phyloP scores from a whole-genome alignment of 1,140 invertebrate genomes.

The Gonioctena quinquepunctata region DNA sequence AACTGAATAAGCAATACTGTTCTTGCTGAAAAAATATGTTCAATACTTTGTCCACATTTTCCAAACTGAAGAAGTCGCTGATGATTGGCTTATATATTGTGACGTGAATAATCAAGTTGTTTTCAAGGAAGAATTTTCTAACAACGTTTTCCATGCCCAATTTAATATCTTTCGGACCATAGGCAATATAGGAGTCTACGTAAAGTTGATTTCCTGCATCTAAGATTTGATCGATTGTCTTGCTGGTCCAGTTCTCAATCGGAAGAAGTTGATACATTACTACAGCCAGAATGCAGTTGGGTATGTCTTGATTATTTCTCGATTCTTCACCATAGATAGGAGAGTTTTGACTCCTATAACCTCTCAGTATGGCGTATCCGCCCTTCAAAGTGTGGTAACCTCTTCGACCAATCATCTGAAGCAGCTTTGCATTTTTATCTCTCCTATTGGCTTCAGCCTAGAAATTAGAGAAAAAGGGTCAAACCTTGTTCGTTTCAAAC shows the following conservation, averaged over 20 bases:
- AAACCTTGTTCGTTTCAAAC: too few species aligned
- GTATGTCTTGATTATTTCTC: slow-evolving; percentile 41
- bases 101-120: slow-evolving; percentile 33
- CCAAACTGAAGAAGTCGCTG: slow-evolving; percentile 26
- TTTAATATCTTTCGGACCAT: slow-evolving; percentile 41
- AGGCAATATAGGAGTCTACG: slow-evolving; percentile 50
- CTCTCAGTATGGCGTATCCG: slow-evolving; percentile 39
- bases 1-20: slow-evolving; percentile 42
- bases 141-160: slow-evolving; percentile 42
- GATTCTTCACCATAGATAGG: slow-evolving; percentile 29
- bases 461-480: slow-evolving; percentile 3
- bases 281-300: slow-evolving; percentile 38
- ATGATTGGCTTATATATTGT: slow-evolving; percentile 45
- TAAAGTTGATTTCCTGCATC: slow-evolving; percentile 50
- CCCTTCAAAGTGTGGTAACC: slow-evolving; percentile 34
- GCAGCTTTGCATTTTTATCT: slow-evolving; percentile 25
- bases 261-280: slow-evolving; percentile 30
- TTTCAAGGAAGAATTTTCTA: slow-evolving; percentile 39
- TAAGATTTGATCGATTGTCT: slow-evolving; percentile 48
- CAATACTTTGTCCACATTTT: slow-evolving; percentile 29
- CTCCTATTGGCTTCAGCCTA: slow-evolving; percentile 33
- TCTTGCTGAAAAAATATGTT: slow-evolving; percentile 46
- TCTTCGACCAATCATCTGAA: slow-evolving; percentile 34
- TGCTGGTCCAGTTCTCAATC: slow-evolving; percentile 44
- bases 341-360: slow-evolving; percentile 40